A percentile compares a stretch with the other conserved stretches of the same genome.
Conservation (phyloP, 2,888 invertebrate species). For the Eudemis profundana region DNA sequence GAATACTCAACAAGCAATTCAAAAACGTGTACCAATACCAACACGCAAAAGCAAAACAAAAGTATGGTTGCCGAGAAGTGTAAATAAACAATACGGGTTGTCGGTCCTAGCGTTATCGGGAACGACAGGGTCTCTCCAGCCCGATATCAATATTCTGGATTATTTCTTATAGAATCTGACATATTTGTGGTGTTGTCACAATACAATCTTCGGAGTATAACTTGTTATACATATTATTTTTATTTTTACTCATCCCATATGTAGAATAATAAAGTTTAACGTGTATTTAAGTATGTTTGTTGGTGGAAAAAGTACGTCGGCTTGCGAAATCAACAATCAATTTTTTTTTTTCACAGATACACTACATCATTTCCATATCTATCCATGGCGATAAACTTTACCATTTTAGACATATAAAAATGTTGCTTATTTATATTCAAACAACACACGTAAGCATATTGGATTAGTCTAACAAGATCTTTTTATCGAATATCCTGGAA, state of each 20-base stretch:
- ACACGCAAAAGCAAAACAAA: conserved; percentile 27
- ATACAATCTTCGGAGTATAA: not conserved
- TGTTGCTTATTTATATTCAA: not conserved
- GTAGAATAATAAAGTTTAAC: no score
- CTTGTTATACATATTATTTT: not conserved
- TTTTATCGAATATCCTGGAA: conserved; percentile 17
- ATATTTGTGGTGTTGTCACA: conserved; percentile 8
- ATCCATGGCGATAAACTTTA: not conserved
- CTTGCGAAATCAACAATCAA: no score
- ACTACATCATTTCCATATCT: no score
- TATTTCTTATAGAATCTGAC: conserved; percentile 18
- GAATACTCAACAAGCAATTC: no score
- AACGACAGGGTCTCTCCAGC: conserved; percentile 16
- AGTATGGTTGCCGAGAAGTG: not conserved
- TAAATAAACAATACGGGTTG: conserved; percentile 27
- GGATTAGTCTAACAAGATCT: conserved; percentile 11
- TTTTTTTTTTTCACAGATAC: no score
- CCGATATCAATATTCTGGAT: conserved; percentile 26
- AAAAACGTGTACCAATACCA: not conserved
- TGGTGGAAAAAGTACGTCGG: no score
- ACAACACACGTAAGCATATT: not conserved
- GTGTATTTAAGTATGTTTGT: no score
- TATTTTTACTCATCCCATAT: no score
- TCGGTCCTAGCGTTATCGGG: conserved; percentile 22
- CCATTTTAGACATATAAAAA: not conserved